Evolutionary conservation across 2,797 vertebrate genomes (phyloP), one percentile per base, ranked within the genome.

Genomic region (Sternotherus odoratus): DNA sequence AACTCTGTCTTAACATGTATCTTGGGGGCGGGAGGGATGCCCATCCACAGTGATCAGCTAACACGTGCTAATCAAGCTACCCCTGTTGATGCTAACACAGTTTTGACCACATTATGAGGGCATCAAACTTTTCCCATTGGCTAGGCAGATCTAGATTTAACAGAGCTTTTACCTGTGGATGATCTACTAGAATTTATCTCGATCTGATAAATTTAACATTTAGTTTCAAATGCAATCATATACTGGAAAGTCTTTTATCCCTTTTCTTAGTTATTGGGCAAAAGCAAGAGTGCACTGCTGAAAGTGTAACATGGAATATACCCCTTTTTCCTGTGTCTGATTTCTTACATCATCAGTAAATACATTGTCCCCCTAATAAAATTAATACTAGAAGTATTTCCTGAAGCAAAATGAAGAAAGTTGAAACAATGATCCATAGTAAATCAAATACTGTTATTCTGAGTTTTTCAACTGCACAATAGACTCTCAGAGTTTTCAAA

Each of bases 1-100:
- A 69, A n/a, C 79, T 86, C 30, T 0, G 0, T 10, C 5, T 57
- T 84, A 86, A 2, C 7, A 82, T 81, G 84, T 79, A 69, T 60
- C 48, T 1, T 21, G 53, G 60, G 8, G 33, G 60, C 8, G 15
- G 17, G 79, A 77, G 79, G 26, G 8, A 0, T 85, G 54, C 19
- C 63, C 15, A 5, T 48, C 72, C 46, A 83, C 3, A 11, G 8
- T 24, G 54, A 2, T 79, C 23, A 43, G 12, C 43, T 69, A 78
- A 26, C n/a, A n/a, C 9, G 15, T 78, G 90, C 82, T 74, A 82
- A 84, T 4, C 11, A 2, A 5, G 12, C 0, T 12, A 10, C 2
- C 3, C 24, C 30, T 69, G 78, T 4, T 15, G 28, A 56, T 10
- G 12, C 26, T 15, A 46, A 66, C 69, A 33, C 50, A 8, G 26